Conservation (phyloP, 2,797 vertebrate genomes). For the Diceros bicornis region DNA sequence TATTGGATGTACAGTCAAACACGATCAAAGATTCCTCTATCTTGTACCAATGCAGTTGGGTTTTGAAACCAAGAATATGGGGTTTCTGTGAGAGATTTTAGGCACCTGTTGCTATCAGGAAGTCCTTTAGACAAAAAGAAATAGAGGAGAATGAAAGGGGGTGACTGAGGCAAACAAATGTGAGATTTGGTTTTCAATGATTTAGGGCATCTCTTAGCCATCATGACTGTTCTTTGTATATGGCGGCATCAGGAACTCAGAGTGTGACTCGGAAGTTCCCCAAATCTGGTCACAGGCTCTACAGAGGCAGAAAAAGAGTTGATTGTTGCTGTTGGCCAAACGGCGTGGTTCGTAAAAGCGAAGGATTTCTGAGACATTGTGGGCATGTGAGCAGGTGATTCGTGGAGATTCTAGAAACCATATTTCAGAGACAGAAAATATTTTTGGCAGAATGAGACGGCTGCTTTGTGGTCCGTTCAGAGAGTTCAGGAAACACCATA, state of each 20-base stretch:
- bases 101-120: not conserved
- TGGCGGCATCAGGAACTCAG: not conserved
- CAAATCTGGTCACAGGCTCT: not conserved
- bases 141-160: not conserved
- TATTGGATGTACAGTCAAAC: not conserved
- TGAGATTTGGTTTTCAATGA: not conserved
- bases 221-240: not conserved
- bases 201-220: not conserved
- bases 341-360: not conserved
- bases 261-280: not conserved
- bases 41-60: not conserved
- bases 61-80: not conserved
- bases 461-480: slow-evolving; percentile 4
- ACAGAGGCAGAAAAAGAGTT: not conserved
- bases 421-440: slow-evolving; percentile 61
- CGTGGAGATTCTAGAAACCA: not conserved
- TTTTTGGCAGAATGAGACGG: slow-evolving; percentile 42
- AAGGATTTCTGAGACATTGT: slow-evolving; percentile 19
- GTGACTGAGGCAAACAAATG: rapidly evolving
- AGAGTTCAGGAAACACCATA: slow-evolving; percentile 8
- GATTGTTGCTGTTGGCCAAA: not conserved
- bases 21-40: not conserved
- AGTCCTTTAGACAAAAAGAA: not conserved
- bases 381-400: slow-evolving; percentile 26
- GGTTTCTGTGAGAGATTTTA: not conserved